phyloP scores from a whole-genome alignment of 2,888 invertebrate genomes.

The Latrodectus elegans region DNA sequence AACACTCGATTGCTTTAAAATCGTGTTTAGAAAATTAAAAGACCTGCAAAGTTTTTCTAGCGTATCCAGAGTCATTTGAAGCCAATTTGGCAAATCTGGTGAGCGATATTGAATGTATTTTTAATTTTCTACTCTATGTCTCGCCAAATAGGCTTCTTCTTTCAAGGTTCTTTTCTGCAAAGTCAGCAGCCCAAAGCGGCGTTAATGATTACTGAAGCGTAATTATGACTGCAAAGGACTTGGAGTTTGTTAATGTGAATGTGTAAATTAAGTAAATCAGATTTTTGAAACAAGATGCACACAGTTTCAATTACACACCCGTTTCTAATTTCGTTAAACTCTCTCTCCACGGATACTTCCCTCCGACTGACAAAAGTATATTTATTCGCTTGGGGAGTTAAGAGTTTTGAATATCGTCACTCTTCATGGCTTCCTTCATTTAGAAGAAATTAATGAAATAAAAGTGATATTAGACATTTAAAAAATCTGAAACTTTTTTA shows the following conservation, averaged over 20 bases:
- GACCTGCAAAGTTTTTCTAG: no score
- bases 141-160: background rate
- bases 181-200: background rate
- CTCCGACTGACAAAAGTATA: background rate
- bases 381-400: background rate
- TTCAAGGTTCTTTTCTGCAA: conserved; percentile 19
- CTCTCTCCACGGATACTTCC: conserved; percentile 14
- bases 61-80: no score
- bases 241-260: conserved; percentile 42
- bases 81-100: no score
- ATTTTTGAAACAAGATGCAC: conserved; percentile 48
- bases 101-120: no score
- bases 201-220: conserved; percentile 44
- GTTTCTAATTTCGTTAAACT: conserved; percentile 50
- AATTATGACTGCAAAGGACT: conserved; percentile 52
- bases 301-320: conserved; percentile 49
- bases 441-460: no score
- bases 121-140: no score
- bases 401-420: no score
- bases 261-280: conserved; percentile 55
- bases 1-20: no score
- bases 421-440: no score
- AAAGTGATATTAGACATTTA: no score
- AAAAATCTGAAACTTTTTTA: no score
- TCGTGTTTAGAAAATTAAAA: no score